Conservation (phyloP, 30 jellyfish, hydroid and myxozoan species). For the Cassiopea xamachana region DNA sequence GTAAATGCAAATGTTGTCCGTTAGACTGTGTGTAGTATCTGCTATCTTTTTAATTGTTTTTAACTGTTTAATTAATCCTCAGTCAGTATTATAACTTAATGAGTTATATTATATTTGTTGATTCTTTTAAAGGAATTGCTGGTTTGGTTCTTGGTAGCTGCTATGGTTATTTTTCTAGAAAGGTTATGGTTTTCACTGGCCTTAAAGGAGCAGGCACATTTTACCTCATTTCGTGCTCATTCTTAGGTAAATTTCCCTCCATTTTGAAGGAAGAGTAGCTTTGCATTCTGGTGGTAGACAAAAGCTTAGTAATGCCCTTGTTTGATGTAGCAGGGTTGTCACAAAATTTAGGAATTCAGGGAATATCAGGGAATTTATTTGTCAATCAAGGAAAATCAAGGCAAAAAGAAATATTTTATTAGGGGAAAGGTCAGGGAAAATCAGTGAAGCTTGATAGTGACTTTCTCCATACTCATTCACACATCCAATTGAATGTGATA, state of each 20-base stretch:
- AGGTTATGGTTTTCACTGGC: not conserved
- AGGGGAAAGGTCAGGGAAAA: too few species aligned
- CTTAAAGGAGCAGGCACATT: slow-evolving; percentile 57
- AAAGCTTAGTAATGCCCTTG: too few species aligned
- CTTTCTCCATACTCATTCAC: too few species aligned
- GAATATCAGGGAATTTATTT: too few species aligned
- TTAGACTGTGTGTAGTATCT: not conserved
- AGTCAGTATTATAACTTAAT: not conserved
- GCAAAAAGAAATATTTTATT: too few species aligned
- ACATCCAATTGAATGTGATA: too few species aligned
- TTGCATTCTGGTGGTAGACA: not conserved
- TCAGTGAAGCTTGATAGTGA: too few species aligned
- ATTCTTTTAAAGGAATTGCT: slow-evolving; percentile 28
- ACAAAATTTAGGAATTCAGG: too few species aligned
- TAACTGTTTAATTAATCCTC: too few species aligned
- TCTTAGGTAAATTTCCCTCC: slow-evolving; percentile 11
- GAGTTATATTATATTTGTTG: not conserved
- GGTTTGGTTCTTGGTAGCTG: slow-evolving; percentile 43
- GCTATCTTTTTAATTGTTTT: not conserved
- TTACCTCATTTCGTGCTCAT: slow-evolving; percentile 51
- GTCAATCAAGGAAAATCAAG: too few species aligned
- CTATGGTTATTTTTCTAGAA: slow-evolving; percentile 26
- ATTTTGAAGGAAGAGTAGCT: not conserved
- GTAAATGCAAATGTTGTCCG: too few species aligned
- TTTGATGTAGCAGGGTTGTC: too few species aligned